Conservation (phyloP, 1,140 invertebrate species). For the Trichoplusia ni region DNA sequence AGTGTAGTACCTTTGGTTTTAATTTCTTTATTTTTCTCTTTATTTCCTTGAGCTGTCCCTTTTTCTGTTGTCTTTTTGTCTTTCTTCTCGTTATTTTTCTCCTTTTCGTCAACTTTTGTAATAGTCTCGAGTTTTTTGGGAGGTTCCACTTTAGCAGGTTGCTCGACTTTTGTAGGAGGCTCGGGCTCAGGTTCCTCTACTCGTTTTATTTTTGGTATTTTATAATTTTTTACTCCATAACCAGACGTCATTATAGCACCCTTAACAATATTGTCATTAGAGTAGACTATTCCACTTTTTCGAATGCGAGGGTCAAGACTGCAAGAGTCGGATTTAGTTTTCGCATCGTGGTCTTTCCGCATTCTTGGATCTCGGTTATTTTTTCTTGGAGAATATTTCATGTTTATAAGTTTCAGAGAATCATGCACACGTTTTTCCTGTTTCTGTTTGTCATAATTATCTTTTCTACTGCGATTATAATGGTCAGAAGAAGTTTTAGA, state of each 20-base stretch:
- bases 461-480: conserved; percentile 27
- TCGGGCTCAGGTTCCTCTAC: conserved; percentile 37
- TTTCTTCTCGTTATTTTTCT: conserved; percentile 17
- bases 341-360: conserved; percentile 36
- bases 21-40: neutral
- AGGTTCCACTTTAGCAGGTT: no score
- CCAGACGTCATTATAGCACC: conserved; percentile 70
- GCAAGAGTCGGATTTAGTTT: conserved; percentile 37
- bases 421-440: conserved; percentile 4
- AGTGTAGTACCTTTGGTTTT: neutral
- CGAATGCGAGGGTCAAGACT: conserved; percentile 32
- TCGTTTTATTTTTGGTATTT: conserved; percentile 84
- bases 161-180: neutral
- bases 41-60: neutral
- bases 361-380: conserved; percentile 57
- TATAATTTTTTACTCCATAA: conserved; percentile 84
- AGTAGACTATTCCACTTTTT: conserved; percentile 68
- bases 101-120: conserved; percentile 11
- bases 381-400: conserved; percentile 47
- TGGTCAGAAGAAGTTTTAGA: neutral
- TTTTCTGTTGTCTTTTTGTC: neutral
- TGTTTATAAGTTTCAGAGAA: neutral
- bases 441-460: conserved; percentile 29
- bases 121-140: conserved; percentile 2
- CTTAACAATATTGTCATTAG: conserved; percentile 71